Conservation (phyloP, 2,113 vertebrate species). For the Larimichthys polyactis region DNA sequence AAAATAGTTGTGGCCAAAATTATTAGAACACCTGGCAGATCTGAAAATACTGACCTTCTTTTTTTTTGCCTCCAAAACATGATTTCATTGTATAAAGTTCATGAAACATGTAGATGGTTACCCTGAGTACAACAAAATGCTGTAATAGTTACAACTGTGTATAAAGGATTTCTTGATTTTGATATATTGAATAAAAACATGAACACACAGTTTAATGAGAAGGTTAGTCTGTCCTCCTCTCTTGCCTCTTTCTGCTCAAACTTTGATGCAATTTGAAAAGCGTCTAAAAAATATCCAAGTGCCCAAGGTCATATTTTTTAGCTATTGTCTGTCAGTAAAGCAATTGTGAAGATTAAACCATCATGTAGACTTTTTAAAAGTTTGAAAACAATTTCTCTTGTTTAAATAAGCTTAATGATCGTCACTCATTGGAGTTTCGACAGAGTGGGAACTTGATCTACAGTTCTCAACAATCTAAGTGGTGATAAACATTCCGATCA, state of each 20-base stretch:
- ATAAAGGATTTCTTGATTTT: not conserved
- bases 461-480: constrained; percentile 9
- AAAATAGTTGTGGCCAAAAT: too few relatives aligned
- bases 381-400: constrained; percentile 10
- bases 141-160: not conserved
- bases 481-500: constrained; percentile 61
- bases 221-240: not conserved
- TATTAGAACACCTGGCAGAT: too few relatives aligned
- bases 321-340: constrained; percentile 20
- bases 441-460: constrained; percentile 13
- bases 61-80: too few relatives aligned
- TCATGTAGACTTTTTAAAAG: not conserved
- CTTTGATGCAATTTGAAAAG: not conserved
- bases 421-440: constrained; percentile 23
- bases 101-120: too few relatives aligned
- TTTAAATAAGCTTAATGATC: constrained; percentile 35
- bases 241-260: not conserved
- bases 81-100: too few relatives aligned
- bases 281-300: not conserved
- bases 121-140: too few relatives aligned
- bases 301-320: not conserved
- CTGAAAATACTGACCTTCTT: too few relatives aligned
- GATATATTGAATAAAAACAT: not conserved
- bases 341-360: constrained; percentile 8
- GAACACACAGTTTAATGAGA: not conserved